phyloP scores from a whole-genome alignment of 2,888 invertebrate genomes.

The Lasioglossum calceatum region DNA sequence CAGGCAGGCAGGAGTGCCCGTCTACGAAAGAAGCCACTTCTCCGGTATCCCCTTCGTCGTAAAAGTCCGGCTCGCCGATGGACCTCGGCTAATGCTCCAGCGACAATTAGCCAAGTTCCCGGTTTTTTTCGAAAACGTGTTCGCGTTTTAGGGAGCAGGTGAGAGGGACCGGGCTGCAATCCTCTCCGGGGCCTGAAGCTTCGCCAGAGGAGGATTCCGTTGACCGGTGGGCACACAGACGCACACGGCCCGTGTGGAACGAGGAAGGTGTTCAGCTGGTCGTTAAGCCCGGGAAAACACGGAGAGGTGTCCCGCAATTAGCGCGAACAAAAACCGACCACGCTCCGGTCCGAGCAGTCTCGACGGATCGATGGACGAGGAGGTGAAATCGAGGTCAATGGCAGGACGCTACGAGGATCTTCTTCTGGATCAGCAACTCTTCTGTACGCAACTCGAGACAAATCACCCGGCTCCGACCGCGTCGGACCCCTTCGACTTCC shows the following conservation, averaged over 20 bases:
- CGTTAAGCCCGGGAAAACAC: constrained; percentile 69
- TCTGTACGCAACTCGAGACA: background rate
- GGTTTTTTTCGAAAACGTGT: constrained; percentile 20
- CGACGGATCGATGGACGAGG: constrained; percentile 30
- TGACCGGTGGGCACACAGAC: constrained; percentile 10
- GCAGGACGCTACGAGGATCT: background rate
- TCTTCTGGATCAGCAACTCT: background rate
- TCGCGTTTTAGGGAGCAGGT: constrained; percentile 58
- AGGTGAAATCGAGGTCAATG: constrained; percentile 44
- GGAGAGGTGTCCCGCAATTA: constrained; percentile 72
- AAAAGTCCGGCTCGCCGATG: constrained; percentile 37
- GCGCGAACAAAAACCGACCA: constrained; percentile 63
- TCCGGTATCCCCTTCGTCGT: constrained; percentile 16
- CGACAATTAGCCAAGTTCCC: constrained; percentile 60
- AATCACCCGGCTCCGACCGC: background rate
- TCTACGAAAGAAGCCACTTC: constrained; percentile 26
- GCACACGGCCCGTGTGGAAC: background rate
- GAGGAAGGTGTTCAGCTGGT: constrained; percentile 59
- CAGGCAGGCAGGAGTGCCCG: background rate
- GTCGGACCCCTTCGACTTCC: background rate
- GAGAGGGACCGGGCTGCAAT: constrained; percentile 24
- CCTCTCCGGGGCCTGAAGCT: constrained; percentile 1
- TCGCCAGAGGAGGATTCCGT: constrained; percentile 17
- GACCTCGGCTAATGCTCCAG: constrained; percentile 34
- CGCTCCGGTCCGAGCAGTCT: constrained; percentile 32